Base-by-base conservation (phyloP, 2,113 vertebrate genomes). In the Lonchura striata region DNA sequence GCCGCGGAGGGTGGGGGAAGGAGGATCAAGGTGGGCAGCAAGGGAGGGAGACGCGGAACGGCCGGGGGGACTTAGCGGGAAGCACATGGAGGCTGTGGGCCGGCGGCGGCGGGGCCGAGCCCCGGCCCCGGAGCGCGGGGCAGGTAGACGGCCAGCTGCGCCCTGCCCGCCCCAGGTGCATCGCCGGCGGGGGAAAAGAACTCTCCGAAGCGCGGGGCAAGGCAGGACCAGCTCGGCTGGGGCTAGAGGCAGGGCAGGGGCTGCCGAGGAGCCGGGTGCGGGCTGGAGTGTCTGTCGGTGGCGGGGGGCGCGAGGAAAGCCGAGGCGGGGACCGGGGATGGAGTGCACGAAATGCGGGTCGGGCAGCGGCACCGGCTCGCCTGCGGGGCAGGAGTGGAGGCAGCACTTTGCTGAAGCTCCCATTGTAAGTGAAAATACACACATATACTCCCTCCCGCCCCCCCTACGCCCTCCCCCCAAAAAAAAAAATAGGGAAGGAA, bases 391-490 rank as follows among this genome's bases (percentile, higher is more conserved):
- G 61, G 63, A 80, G 68, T 20, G 13, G 42, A 61, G 44, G 79
- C 83, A 85, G 64, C 74, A 76, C 79, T 88, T 88, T 57, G 63
- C 69, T 46, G 42, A 66, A 76, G 74, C 82, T 66, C 63, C 68
- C 47, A 82, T 66, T 89, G 80, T 88, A 77, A 90, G 46, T 81
- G 56, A 84, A 91, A 94, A 84, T 49, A 80, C 88, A 70, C 50
- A 90, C 47, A 41, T 42, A 30, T 27, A 13, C 15, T 8, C 52
- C 17, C 44, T 10, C 9, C 8, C 2, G 7, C 16, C 24, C 15
- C 19, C 37, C 16, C 5, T 15, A 13, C 22, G 14, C 22, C 33
- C 15, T 3, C 9, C 41, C 41, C 41, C 39, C 39, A 8, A 39
- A 39, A 41, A 66, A 53, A 76, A 68, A 59, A 47, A 59, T 1